A percentile compares a stretch with the other conserved stretches of the same genome.
Evolutionary conservation across 2,113 vertebrate genomes (phyloP).

Genomic region (Gnathonemus echidnorhynchus): DNA sequence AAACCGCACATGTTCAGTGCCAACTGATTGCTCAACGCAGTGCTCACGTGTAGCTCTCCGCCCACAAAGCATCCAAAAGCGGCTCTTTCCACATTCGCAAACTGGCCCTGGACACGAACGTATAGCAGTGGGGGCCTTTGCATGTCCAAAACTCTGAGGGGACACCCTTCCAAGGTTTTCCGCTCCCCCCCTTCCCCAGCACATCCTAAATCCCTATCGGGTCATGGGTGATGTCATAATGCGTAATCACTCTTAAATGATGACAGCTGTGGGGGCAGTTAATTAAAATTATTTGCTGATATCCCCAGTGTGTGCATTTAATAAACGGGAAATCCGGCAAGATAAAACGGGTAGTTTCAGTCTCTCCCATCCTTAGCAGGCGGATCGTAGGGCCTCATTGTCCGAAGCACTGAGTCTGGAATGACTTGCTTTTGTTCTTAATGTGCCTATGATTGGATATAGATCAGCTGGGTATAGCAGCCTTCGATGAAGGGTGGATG

Average conservation of each 20-base stretch:
- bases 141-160: background rate
- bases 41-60: background rate
- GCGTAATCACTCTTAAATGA: conserved; percentile 18
- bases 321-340: background rate
- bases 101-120: background rate
- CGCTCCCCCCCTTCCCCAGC: background rate
- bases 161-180: background rate
- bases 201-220: background rate
- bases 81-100: background rate
- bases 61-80: background rate
- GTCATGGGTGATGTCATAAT: conserved; percentile 6
- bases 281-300: background rate
- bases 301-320: background rate
- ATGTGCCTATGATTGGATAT: conserved; percentile 1
- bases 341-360: background rate
- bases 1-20: background rate
- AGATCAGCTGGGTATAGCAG: background rate
- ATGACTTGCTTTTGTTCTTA: conserved; percentile 7
- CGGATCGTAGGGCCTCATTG: background rate
- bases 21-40: background rate
- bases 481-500: background rate
- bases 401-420: background rate
- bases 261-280: conserved; percentile 12
- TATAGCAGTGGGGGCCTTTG: background rate
- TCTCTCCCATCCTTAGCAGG: background rate